Evolutionary conservation across 1,140 invertebrate genomes (phyloP), one percentile per base, ranked within the genome.

Genomic region (Pantala flavescens): DNA sequence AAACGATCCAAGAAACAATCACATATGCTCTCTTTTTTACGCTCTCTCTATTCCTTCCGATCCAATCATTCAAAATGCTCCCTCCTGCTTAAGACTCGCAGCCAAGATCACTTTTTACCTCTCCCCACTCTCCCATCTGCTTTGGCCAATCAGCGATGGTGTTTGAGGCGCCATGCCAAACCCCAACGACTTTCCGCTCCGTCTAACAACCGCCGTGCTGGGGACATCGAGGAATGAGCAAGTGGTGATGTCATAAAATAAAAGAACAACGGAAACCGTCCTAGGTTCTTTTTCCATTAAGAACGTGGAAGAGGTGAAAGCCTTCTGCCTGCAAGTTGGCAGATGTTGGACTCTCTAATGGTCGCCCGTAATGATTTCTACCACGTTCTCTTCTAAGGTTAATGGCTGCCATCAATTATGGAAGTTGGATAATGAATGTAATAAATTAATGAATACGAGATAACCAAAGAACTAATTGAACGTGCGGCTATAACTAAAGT

Each of bases 161-260:
- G 49, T 63, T 63, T 63, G 49, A 63, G 49, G 49, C 49, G 49
- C 49, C 49, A 63, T 63, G 49, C 49, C 49, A 63, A 63, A 63
- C n/a, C n/a, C 49, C 49, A 36, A 36, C 28, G 28, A 36, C 28
- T 63, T 16, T 63, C 49, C 49, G 28, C n/a, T 63, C 49, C n/a
- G n/a, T 63, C 49, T 63, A 63, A 63, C n/a, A 16, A 63, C 49
- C 49, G n/a, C n/a, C 49, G 14, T 19, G 49, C 49, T 63, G n/a
- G 49, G n/a, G 49, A 63, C 49, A 63, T 7, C 49, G 14, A 63
- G n/a, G n/a, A 12, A 63, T 63, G 49, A 63, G 49, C 49, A 63
- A 63, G 49, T 12, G n/a, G 49, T 63, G 49, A 63, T 63, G 49
- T 63, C 49, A 63, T 63, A 63, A 63, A 63, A 63, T 21, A 63